Evolutionary conservation across 2,113 vertebrate genomes (phyloP).

Genomic region (Coptodon bakossiorum): DNA sequence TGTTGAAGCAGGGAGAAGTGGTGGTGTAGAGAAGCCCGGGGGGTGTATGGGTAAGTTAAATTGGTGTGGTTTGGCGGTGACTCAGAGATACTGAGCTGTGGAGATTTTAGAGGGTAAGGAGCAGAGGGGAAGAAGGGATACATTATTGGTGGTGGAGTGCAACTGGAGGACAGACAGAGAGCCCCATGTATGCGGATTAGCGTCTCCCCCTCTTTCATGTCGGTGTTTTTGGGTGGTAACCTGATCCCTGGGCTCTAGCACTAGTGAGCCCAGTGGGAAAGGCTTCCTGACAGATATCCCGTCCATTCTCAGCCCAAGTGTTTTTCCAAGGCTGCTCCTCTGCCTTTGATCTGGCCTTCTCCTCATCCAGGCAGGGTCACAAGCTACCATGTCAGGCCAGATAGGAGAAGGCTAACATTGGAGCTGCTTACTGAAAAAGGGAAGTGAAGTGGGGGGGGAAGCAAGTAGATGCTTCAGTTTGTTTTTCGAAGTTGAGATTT

Average conservation of each 20-base stretch:
- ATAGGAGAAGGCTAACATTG: constrained; percentile 26
- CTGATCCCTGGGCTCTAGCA: constrained; percentile 72
- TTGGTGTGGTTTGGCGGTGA: constrained; percentile 10
- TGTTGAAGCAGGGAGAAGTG: constrained; percentile 29
- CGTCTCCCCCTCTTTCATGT: constrained; percentile 82
- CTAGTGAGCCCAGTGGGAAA: constrained; percentile 80
- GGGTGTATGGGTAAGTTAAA: not conserved
- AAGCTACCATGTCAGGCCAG: constrained; percentile 73
- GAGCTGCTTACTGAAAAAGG: constrained; percentile 38
- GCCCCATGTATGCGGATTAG: constrained; percentile 76
- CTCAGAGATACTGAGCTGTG: not conserved
- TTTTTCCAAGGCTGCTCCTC: constrained; percentile 89
- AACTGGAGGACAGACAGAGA: constrained; percentile 54
- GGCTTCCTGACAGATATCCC: constrained; percentile 89
- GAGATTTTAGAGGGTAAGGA: not conserved
- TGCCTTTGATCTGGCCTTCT: constrained; percentile 84
- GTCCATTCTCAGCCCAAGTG: constrained; percentile 89
- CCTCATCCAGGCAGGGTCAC: constrained; percentile 75
- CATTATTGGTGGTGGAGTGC: constrained; percentile 44
- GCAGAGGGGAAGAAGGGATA: constrained; percentile 1
- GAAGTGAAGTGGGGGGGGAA: constrained; percentile 4
- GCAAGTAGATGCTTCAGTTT: not conserved
- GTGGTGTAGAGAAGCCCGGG: constrained; percentile 6
- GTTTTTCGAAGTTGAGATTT: not conserved
- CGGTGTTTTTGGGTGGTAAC: constrained; percentile 76